Percentiles rank a stretch among this genome's conserved stretches.
Evolutionary conservation across 1,140 invertebrate species (phyloP).

Genomic region (Diorhabda sublineata): DNA sequence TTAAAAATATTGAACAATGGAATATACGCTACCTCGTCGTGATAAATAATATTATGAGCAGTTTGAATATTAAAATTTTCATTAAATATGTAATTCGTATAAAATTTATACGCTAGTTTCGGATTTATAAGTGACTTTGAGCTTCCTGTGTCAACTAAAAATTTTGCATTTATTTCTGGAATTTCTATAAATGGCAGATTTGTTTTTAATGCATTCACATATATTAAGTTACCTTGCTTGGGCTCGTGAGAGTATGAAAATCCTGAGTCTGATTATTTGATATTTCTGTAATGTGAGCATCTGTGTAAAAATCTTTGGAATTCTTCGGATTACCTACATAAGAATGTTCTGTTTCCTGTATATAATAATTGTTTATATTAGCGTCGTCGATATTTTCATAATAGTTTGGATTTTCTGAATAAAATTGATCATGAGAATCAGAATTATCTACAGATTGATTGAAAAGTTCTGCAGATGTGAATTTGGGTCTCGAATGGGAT

Average conservation of each 20-base stretch:
- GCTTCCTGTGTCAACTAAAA: conserved; percentile 21
- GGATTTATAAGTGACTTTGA: too few species aligned
- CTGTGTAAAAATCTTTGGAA: neutral
- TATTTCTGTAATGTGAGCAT: neutral
- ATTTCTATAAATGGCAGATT: conserved; percentile 20
- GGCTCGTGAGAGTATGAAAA: neutral
- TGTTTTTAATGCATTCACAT: neutral
- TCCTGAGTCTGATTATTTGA: neutral
- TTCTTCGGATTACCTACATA: neutral
- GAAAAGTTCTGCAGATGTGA: too few species aligned
- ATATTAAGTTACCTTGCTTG: conserved; percentile 9
- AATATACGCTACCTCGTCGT: too few species aligned
- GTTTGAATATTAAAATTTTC: conserved; percentile 25
- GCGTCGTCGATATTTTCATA: too few species aligned
- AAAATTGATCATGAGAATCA: too few species aligned
- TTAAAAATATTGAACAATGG: too few species aligned
- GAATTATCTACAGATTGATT: too few species aligned
- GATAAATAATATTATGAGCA: conserved; percentile 14
- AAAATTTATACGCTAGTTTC: conserved; percentile 17
- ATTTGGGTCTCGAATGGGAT: too few species aligned
- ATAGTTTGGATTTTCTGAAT: too few species aligned
- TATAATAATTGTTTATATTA: too few species aligned
- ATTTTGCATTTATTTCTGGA: conserved; percentile 20
- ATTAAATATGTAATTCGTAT: conserved; percentile 13
- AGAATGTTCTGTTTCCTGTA: neutral